Conservation (phyloP, 2,888 invertebrate species). For the Brenthis ino region DNA sequence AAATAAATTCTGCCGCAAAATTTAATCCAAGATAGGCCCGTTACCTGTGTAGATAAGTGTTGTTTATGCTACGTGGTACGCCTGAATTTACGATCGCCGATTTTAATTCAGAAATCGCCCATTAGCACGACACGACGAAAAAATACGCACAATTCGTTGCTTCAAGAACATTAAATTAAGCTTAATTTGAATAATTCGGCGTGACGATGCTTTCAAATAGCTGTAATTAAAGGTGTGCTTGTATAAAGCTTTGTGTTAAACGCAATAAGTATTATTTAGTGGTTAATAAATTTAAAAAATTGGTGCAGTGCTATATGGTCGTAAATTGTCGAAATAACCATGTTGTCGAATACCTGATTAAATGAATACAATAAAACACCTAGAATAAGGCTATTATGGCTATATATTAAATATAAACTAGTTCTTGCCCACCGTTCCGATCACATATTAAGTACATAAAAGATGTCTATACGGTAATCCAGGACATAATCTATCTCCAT, state of each 20-base stretch:
- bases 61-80: conserved; percentile 66
- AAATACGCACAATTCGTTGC: conserved; percentile 70
- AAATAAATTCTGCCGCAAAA: conserved; percentile 46
- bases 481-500: too few species aligned
- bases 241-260: conserved; percentile 49
- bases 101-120: conserved; percentile 70
- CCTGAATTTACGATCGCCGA: conserved; percentile 65
- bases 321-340: background rate
- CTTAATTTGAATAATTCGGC: conserved; percentile 76
- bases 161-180: conserved; percentile 72
- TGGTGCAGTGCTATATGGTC: background rate
- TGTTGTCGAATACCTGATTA: background rate
- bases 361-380: background rate
- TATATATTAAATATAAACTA: too few species aligned
- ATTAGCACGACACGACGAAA: conserved; percentile 66
- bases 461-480: too few species aligned
- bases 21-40: conserved; percentile 60
- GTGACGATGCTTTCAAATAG: conserved; percentile 73
- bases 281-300: conserved; percentile 17
- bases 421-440: too few species aligned
- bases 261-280: conserved; percentile 26
- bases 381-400: background rate
- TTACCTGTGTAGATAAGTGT: conserved; percentile 66
- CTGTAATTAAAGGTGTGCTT: conserved; percentile 68
- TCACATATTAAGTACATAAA: too few species aligned